Conservation (phyloP, 1,140 invertebrate genomes). For the Polypedilum pembai region DNA sequence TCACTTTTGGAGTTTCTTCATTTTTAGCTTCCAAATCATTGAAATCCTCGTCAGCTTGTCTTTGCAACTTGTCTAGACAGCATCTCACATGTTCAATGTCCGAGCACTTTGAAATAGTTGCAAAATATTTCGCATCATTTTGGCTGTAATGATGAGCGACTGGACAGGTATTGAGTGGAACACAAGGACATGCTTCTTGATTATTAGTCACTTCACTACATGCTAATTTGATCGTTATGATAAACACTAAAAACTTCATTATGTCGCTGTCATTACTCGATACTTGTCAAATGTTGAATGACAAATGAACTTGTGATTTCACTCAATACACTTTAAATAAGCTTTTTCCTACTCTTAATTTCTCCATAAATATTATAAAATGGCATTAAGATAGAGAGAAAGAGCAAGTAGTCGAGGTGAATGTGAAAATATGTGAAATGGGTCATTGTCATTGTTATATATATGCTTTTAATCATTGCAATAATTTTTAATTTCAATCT, state of each 20-base stretch:
- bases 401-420: not conserved
- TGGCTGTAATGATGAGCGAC: not conserved
- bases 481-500: too few relatives aligned
- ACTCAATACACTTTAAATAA: not conserved
- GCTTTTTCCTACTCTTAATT: too few relatives aligned
- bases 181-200: not conserved
- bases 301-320: not conserved
- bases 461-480: too few relatives aligned
- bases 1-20: not conserved
- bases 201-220: not conserved
- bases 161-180: constrained; percentile 12
- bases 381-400: too few relatives aligned
- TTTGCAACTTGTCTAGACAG: not conserved
- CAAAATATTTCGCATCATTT: constrained; percentile 22
- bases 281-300: constrained; percentile 8
- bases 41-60: not conserved
- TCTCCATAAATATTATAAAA: too few relatives aligned
- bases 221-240: not conserved
- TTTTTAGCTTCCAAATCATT: not conserved
- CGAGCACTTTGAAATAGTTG: not conserved
- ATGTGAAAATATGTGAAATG: not conserved
- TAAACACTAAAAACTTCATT: constrained; percentile 4
- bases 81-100: not conserved
- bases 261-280: not conserved
- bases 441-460: not conserved